These are phyloP conservation scores for Oxyscelio sp. DNA, from an alignment of 2,888 invertebrate species.

Conservation along the genomic window DNA sequence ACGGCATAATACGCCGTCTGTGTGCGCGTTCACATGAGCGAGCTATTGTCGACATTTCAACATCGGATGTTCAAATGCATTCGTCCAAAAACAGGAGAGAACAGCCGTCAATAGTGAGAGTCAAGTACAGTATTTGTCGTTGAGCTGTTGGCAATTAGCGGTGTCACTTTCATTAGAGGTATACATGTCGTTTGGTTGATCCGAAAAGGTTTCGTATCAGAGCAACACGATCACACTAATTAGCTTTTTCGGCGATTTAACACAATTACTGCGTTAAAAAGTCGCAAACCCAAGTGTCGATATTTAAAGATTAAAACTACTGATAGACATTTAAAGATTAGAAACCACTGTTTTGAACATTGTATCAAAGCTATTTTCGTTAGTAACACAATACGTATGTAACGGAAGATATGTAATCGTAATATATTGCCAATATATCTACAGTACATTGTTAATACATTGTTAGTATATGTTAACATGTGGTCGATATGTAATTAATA, in stretches of 20 bases:
- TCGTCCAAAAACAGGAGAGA: slow-evolving; percentile 56
- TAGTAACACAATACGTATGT: too few species aligned
- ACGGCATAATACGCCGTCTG: slow-evolving; percentile 54
- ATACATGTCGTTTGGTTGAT: slow-evolving; percentile 48
- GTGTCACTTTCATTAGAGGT: slow-evolving; percentile 73
- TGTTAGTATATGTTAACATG: too few species aligned
- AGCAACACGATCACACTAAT: slow-evolving; percentile 48
- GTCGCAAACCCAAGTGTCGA: background rate
- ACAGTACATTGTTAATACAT: too few species aligned
- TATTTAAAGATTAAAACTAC: background rate
- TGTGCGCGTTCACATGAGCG: slow-evolving; percentile 54
- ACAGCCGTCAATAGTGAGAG: slow-evolving; percentile 61
- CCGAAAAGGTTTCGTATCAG: slow-evolving; percentile 43
- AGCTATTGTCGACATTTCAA: slow-evolving; percentile 55
- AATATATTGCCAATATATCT: too few species aligned
- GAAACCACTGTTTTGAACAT: too few species aligned
- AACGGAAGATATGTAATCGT: too few species aligned
- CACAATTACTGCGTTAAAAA: background rate
- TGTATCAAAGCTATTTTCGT: too few species aligned
- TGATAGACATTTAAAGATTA: too few species aligned
- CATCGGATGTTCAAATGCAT: slow-evolving; percentile 58
- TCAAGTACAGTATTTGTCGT: slow-evolving; percentile 67
- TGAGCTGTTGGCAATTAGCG: slow-evolving; percentile 75
- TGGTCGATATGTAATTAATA: too few species aligned
- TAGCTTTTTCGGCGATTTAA: slow-evolving; percentile 31